Percentiles rank a stretch among this genome's conserved stretches.
Conservation (phyloP, 2,113 vertebrate species). For the Ailurus styani region DNA sequence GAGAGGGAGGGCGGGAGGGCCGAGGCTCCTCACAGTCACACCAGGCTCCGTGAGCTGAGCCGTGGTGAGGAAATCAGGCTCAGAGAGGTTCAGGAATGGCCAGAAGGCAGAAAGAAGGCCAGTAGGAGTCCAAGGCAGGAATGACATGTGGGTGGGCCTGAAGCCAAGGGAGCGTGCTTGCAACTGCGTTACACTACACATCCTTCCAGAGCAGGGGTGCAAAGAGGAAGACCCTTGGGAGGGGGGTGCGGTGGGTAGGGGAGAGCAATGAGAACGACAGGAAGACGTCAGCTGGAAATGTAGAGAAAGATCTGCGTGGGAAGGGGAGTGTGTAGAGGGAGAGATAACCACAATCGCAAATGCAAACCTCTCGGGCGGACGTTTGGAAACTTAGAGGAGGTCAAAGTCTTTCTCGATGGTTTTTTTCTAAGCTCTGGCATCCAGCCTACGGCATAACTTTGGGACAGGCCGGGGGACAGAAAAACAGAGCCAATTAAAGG, state of each 20-base stretch:
- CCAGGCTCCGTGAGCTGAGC: fast-evolving
- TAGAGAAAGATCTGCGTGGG: neutral
- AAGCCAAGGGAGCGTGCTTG: neutral
- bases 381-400: neutral
- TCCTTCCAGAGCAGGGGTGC: neutral
- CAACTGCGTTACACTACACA: fast-evolving
- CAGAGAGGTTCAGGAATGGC: neutral
- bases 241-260: too few relatives aligned
- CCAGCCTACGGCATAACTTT: neutral
- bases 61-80: neutral
- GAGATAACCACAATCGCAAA: neutral
- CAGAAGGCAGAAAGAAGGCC: neutral
- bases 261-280: neutral
- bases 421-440: neutral
- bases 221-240: neutral
- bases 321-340: neutral
- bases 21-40: fast-evolving
- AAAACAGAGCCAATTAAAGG: neutral
- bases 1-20: neutral
- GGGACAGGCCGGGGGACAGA: neutral
- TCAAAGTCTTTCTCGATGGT: neutral
- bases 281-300: neutral
- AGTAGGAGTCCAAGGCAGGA: neutral
- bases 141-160: fast-evolving
- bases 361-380: neutral